Base-by-base conservation (phyloP, 2,113 vertebrate genomes). In the Poicephalus gulielmi region DNA sequence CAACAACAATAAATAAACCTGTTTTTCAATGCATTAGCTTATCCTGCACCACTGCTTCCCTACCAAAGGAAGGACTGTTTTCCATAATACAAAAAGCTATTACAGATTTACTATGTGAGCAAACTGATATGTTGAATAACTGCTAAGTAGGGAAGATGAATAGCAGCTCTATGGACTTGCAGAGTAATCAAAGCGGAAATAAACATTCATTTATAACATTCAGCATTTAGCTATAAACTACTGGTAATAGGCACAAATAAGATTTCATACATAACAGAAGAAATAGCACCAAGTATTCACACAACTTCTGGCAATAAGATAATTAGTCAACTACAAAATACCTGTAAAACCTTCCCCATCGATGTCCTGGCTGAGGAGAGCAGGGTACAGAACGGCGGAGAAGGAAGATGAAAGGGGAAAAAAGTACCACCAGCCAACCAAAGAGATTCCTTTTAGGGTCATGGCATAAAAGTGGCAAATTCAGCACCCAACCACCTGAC, bases 141-240 rank as follows among this genome's bases (percentile, higher is more conserved):
- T 86, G 52, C 66, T 88, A 94, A 94, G 73, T n/a, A 89, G 62
- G 69, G 69, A 92, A 92, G 76, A 87, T 59, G 57, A 94, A 69
- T 71, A 86, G 88, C 35, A 86, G 33, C 57, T 79, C 80, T 17
- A 31, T 6, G 59, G 73, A 90, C 70, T 86, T 88, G 69, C 47
- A 84, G 69, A 86, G 74, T 78, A 92, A 93, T 64, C 80, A 41
- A 88, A 92, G 57, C 49, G 31, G 74, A 90, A 87, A 88, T 69
- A 92, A 93, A 84, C 75, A 69, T 76, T 55, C 37, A 33, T 75
- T 94, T 43, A 55, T 55, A 92, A 73, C 31, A 81, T 59, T 30
- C 68, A 59, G 59, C 10, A 14, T 82, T 90, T 47, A 79, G 47
- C 86, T 88, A 33, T 16, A 88, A 84, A 64, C 66, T 64, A 7